phyloP scores from a whole-genome alignment of 2,113 vertebrate genomes.

The Ceyx melanurus region DNA sequence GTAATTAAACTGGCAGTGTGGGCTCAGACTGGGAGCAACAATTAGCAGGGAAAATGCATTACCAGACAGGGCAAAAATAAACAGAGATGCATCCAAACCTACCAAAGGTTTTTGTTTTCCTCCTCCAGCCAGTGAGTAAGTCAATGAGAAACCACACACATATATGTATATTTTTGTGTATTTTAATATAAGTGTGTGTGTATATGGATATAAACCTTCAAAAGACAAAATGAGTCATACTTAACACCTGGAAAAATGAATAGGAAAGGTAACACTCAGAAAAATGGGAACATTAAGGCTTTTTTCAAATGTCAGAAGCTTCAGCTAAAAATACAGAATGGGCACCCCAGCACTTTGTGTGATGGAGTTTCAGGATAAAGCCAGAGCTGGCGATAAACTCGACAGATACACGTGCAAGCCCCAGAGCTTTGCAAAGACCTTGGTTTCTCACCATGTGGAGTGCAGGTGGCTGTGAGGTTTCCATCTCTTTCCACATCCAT shows the following conservation, averaged over 20 bases:
- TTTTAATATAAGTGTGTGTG: neutral
- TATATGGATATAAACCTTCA: neutral
- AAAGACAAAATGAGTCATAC: neutral
- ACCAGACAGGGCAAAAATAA: slow-evolving; percentile 53
- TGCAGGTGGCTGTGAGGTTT: neutral
- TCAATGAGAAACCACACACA: neutral
- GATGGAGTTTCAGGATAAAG: neutral
- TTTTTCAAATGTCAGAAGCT: neutral
- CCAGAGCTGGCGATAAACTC: neutral
- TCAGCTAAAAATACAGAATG: neutral
- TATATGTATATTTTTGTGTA: neutral
- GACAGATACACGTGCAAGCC: neutral
- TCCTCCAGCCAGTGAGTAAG: slow-evolving; percentile 9
- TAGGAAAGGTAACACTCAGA: neutral
- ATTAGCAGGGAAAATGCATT: neutral
- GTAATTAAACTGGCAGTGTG: neutral
- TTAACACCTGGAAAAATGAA: neutral
- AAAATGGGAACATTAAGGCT: neutral
- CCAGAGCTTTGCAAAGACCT: neutral
- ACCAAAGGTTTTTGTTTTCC: neutral
- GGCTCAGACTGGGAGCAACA: neutral
- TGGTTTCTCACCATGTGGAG: neutral
- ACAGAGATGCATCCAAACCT: neutral
- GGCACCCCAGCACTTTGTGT: neutral
- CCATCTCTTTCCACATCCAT: neutral